Percentiles rank a stretch among this genome's conserved stretches.
phyloP scores from a whole-genome alignment of 1,140 invertebrate genomes.

The Penaeus japonicus region DNA sequence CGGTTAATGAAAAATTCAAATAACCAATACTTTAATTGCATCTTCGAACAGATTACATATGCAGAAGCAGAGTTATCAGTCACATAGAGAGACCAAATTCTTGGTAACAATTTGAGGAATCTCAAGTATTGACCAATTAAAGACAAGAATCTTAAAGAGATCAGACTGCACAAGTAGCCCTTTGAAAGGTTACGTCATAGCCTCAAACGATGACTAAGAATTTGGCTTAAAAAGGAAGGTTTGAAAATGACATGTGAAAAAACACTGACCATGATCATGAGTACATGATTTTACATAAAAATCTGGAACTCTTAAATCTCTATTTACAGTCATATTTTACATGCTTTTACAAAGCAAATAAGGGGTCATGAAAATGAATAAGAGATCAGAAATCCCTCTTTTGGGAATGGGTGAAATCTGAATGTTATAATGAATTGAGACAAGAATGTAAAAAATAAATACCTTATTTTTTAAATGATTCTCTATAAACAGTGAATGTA shows the following conservation, averaged over 20 bases:
- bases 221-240: constrained; percentile 43
- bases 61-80: constrained; percentile 29
- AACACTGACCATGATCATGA: constrained; percentile 55
- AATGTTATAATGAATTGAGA: constrained; percentile 27
- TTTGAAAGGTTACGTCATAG: background rate
- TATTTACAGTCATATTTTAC: constrained; percentile 52
- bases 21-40: too few relatives aligned
- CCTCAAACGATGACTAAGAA: constrained; percentile 52
- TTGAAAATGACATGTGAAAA: constrained; percentile 54
- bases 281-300: constrained; percentile 54
- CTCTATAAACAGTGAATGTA: background rate
- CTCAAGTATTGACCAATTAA: constrained; percentile 17
- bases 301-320: constrained; percentile 56
- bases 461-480: constrained; percentile 11
- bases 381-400: constrained; percentile 41
- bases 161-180: constrained; percentile 3
- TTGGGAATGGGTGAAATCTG: constrained; percentile 2
- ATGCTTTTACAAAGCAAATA: constrained; percentile 53
- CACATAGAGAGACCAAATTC: constrained; percentile 39
- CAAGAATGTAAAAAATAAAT: constrained; percentile 44
- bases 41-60: too few relatives aligned
- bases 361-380: constrained; percentile 40
- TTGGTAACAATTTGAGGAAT: constrained; percentile 37
- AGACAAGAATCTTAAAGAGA: constrained; percentile 7
- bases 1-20: too few relatives aligned